A percentile compares a stretch with the other conserved stretches of the same genome.
phyloP scores from a whole-genome alignment of 2,797 vertebrate species.

The Rhincodon typus region DNA sequence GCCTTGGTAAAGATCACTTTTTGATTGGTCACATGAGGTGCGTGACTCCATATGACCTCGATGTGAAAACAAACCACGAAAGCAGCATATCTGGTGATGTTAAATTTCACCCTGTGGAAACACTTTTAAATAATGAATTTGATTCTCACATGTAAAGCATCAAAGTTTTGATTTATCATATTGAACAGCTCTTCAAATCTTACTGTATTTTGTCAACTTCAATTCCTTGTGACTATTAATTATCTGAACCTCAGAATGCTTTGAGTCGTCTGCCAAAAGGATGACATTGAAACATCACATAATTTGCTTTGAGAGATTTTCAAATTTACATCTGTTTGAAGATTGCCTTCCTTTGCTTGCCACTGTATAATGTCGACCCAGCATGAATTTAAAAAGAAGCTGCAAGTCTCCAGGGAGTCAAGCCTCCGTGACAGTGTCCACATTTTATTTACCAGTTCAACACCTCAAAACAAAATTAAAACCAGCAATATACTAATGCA shows the following conservation, averaged over 20 bases:
- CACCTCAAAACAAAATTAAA: not conserved
- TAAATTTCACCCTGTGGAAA: not conserved
- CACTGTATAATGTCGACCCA: not conserved
- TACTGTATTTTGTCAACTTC: not conserved
- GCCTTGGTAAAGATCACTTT: too few relatives aligned
- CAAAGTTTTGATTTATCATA: not conserved
- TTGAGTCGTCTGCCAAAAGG: conserved; percentile 2
- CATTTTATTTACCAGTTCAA: not conserved
- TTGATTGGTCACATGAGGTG: not conserved
- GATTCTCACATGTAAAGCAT: not conserved
- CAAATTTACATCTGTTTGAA: not conserved
- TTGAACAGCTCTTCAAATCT: not conserved
- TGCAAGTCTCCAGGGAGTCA: not conserved
- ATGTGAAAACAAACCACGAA: not conserved
- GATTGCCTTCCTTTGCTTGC: not conserved
- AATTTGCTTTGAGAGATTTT: conserved; percentile 27
- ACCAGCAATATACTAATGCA: not conserved
- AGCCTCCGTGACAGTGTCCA: not conserved
- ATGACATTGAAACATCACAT: conserved; percentile 21
- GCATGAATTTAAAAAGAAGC: not conserved
- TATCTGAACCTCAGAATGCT: not conserved
- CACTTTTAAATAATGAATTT: not conserved
- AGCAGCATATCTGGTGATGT: not conserved
- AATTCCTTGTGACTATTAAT: not conserved
- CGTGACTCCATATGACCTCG: too few relatives aligned